Base-by-base conservation (phyloP, 35 echinoderm and acorn worm genomes). In the Strongylocentrotus purpuratus region DNA sequence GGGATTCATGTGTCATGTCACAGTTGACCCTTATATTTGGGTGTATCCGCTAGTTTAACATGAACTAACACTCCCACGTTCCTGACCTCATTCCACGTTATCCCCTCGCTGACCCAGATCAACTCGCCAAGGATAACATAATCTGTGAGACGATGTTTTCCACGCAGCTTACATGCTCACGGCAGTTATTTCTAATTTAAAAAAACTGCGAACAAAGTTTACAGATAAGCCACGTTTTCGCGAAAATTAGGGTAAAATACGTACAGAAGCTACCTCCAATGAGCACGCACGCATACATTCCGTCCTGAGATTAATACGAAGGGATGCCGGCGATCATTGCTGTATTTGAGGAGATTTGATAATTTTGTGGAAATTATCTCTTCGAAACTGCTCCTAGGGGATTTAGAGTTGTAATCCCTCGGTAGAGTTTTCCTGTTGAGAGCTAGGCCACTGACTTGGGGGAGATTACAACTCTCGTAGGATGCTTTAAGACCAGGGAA, bases 321-420 rank as follows among this genome's bases (percentile, higher is more conserved):
- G 65, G 50, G 65, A 78, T 78, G 65, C 65, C 20, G 20, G 65
- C 28, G 65, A 78, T 78, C 7, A 78, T 78, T 78, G 28, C 22
- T 28, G 65, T 25, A 78, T 78, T 78, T 78, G 65, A n/a, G 65
- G 65, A 22, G 65, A 78, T 78, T 78, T 28, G 65, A 78, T 78
- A 78, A 78, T 78, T 78, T 78, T 78, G n/a, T 78, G 65, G 65
- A 78, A 78, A 78, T 78, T 78, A 78, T 78, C 65, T 78, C 65
- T 28, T 18, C 28, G 20, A n/a, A 78, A 78, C 65, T 78, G 65
- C 65, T 78, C 65, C 65, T 78, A 28, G 25, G 18, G 65, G 65
- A 78, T 78, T 78, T 78, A 78, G 65, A 28, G 7, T 28, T 28
- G 20, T 78, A 78, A 78, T 78, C 65, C 28, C 65, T 31, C 7